Evolutionary conservation across 2,113 vertebrate genomes (phyloP).

Genomic region (Pseudonaja textilis): DNA sequence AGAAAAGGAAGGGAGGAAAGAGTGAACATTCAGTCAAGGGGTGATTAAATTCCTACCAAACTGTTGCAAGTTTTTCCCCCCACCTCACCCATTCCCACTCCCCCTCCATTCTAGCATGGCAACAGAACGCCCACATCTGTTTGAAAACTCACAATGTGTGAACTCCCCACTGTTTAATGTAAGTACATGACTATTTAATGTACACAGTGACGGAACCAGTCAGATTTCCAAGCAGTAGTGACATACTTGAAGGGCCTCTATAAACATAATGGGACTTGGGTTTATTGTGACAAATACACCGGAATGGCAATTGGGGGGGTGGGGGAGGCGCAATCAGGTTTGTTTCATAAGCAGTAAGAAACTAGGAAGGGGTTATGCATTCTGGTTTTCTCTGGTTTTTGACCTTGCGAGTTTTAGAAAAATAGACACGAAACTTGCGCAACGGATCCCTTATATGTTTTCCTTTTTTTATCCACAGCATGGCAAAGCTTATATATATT

Average conservation of each 20-base stretch:
- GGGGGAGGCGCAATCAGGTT: not conserved
- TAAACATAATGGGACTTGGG: constrained; percentile 65
- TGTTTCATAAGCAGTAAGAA: constrained; percentile 38
- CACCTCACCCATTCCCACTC: not conserved
- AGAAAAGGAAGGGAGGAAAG: not conserved
- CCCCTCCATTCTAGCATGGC: constrained; percentile 54
- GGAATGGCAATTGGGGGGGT: constrained; percentile 16
- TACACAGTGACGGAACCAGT: constrained; percentile 67
- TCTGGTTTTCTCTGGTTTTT: not conserved
- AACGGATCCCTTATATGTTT: constrained; percentile 11
- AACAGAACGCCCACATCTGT: constrained; percentile 78
- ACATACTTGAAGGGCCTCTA: constrained; percentile 73
- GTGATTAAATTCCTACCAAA: constrained; percentile 64
- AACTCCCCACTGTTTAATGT: constrained; percentile 79
- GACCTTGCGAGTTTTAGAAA: not conserved
- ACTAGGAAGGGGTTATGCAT: constrained; percentile 12
- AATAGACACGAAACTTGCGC: not conserved
- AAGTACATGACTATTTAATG: constrained; percentile 79
- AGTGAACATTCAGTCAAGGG: constrained; percentile 49
- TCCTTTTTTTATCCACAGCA: not conserved
- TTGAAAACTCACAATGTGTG: constrained; percentile 73
- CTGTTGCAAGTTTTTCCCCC: constrained; percentile 21
- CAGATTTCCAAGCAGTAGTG: constrained; percentile 71
- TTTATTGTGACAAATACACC: constrained; percentile 71
- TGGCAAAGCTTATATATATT: not conserved